Conservation (phyloP, 2,113 vertebrate genomes). For the Bubalus kerabau region DNA sequence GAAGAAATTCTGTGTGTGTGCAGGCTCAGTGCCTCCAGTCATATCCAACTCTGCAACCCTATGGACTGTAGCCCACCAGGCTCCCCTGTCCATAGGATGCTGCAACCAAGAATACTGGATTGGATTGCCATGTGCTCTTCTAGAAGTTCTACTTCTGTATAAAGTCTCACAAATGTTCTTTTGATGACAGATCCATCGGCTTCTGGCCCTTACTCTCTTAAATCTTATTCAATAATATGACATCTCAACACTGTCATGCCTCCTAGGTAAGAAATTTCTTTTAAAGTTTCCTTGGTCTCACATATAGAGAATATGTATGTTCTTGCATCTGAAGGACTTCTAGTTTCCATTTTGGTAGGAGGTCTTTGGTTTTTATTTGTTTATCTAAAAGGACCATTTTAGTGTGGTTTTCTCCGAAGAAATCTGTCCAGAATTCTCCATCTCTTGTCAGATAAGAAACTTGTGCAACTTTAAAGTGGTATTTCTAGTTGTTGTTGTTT, state of each 20-base stretch:
- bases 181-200: neutral
- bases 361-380: neutral
- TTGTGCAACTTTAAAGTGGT: neutral
- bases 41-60: neutral
- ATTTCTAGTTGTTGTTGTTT: neutral
- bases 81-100: neutral
- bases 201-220: neutral
- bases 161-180: neutral
- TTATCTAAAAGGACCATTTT: neutral
- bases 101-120: neutral
- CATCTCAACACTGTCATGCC: neutral
- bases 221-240: neutral
- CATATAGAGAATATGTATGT: neutral
- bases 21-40: neutral
- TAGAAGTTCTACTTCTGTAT: slow-evolving; percentile 6
- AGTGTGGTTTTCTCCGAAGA: neutral
- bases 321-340: neutral
- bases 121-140: neutral
- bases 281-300: neutral
- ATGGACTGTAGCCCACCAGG: neutral
- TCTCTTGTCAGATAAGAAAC: neutral
- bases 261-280: slow-evolving; percentile 1
- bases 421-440: neutral
- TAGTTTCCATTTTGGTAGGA: neutral
- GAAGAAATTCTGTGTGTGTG: neutral